Conservation (phyloP, 2,113 vertebrate species). For the Phylloscopus whistleri region DNA sequence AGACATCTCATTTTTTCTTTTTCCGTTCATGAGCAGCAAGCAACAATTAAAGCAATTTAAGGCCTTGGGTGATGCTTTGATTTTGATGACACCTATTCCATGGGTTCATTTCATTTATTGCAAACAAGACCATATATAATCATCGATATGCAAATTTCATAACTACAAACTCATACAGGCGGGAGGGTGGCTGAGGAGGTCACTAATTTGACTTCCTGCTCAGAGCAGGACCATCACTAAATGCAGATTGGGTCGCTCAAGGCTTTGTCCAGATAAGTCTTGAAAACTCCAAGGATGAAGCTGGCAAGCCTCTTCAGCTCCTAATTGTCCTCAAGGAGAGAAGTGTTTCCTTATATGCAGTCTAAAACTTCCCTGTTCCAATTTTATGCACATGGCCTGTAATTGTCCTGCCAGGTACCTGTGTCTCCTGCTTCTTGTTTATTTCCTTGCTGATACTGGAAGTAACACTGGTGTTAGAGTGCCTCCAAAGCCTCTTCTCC, state of each 20-base stretch:
- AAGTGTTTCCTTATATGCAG: rapidly evolving
- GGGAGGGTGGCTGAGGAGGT: not conserved
- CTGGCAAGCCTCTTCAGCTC: not conserved
- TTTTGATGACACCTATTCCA: not conserved
- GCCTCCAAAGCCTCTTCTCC: not conserved
- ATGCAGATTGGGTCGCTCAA: not conserved
- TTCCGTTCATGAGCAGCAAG: not conserved
- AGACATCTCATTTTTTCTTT: not conserved
- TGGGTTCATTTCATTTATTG: not conserved
- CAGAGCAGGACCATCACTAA: not conserved
- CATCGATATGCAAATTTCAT: not conserved
- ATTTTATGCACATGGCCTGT: not conserved
- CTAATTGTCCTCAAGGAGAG: not conserved
- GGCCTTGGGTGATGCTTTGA: not conserved
- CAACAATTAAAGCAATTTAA: not conserved
- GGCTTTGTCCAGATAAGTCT: not conserved
- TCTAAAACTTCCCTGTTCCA: not conserved
- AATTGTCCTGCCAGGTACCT: not conserved
- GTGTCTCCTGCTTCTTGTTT: not conserved
- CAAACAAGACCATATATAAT: not conserved
- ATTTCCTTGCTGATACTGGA: not conserved
- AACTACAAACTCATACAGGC: not conserved
- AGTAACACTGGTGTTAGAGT: not conserved
- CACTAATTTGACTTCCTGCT: not conserved
- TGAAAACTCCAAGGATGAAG: not conserved